Conservation (phyloP, 2,797 vertebrate species). For the Danio aesculapii region DNA sequence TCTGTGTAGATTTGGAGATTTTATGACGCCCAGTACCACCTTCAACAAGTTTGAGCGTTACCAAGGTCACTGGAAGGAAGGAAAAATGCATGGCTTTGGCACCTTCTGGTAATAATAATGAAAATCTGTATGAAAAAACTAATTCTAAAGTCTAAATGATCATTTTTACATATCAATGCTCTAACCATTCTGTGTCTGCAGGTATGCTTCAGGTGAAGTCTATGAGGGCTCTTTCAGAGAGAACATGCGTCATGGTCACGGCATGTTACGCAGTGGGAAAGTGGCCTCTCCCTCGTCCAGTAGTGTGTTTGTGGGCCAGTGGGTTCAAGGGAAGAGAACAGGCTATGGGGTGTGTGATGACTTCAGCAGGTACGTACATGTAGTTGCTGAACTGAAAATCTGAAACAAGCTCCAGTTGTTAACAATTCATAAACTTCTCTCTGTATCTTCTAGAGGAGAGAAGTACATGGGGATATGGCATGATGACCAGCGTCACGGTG, state of each 20-base stretch:
- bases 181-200: slow-evolving; percentile 58
- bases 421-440: neutral
- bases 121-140: neutral
- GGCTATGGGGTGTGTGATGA: slow-evolving; percentile 96
- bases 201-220: slow-evolving; percentile 90
- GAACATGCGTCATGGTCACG: slow-evolving; percentile 91
- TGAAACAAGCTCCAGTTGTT: neutral
- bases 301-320: slow-evolving; percentile 95
- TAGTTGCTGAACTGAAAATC: neutral
- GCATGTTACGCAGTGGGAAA: slow-evolving; percentile 92
- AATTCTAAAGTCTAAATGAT: neutral
- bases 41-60: slow-evolving; percentile 88
- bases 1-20: slow-evolving; percentile 82
- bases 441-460: slow-evolving; percentile 83
- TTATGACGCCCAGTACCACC: slow-evolving; percentile 84
- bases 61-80: slow-evolving; percentile 92
- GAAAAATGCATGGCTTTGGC: slow-evolving; percentile 95
- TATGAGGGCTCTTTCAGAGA: slow-evolving; percentile 96
- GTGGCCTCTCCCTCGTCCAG: slow-evolving; percentile 87
- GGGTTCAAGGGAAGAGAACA: slow-evolving; percentile 90
- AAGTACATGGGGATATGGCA: slow-evolving; percentile 97
- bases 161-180: slow-evolving; percentile 38
- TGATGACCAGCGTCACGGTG: slow-evolving; percentile 90
- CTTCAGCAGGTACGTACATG: slow-evolving; percentile 91
- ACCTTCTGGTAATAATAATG: slow-evolving; percentile 84